Percentiles rank a stretch among this genome's conserved stretches.
These are phyloP conservation scores for Orius insidiosus DNA, from an alignment of 1,140 invertebrate genomes.

Conservation along the genomic window DNA sequence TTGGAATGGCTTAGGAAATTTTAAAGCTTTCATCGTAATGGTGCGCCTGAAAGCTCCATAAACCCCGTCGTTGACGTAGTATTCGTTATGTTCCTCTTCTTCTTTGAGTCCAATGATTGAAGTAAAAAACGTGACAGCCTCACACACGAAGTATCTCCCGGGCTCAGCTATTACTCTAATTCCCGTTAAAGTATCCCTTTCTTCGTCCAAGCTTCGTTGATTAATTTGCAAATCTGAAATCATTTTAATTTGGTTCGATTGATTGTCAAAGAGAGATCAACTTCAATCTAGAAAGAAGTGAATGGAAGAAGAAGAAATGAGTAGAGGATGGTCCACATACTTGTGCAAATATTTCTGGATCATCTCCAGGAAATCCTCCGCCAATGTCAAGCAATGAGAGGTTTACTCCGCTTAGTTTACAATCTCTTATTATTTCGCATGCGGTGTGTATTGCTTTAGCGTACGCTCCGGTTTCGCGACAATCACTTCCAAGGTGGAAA, in stretches of 20 bases:
- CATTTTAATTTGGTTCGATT: too few relatives aligned
- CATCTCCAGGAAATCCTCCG: conserved; percentile 4
- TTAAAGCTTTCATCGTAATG: conserved; percentile 82
- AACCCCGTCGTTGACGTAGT: conserved; percentile 94
- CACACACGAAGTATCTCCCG: conserved; percentile 83
- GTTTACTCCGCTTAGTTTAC: neutral
- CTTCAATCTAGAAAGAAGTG: too few relatives aligned
- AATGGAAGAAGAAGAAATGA: too few relatives aligned
- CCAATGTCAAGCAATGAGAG: conserved; percentile 1
- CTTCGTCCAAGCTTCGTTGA: conserved; percentile 2
- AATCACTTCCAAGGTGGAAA: conserved; percentile 33
- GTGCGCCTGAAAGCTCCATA: conserved; percentile 97
- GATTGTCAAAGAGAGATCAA: too few relatives aligned
- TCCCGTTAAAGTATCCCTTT: conserved; percentile 23
- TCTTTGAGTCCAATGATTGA: conserved; percentile 36
- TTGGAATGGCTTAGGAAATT: conserved; percentile 45
- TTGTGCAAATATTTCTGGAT: neutral
- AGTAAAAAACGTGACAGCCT: conserved; percentile 79
- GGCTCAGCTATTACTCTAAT: conserved; percentile 78
- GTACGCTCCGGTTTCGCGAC: conserved; percentile 26
- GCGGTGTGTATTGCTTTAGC: conserved; percentile 22
- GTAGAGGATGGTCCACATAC: neutral
- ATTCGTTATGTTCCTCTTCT: conserved; percentile 28
- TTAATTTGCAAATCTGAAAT: conserved; percentile 1
- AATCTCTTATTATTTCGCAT: neutral